These are phyloP conservation scores for Zygaena filipendulae DNA, from an alignment of 2,888 invertebrate genomes.

Conservation along the genomic window DNA sequence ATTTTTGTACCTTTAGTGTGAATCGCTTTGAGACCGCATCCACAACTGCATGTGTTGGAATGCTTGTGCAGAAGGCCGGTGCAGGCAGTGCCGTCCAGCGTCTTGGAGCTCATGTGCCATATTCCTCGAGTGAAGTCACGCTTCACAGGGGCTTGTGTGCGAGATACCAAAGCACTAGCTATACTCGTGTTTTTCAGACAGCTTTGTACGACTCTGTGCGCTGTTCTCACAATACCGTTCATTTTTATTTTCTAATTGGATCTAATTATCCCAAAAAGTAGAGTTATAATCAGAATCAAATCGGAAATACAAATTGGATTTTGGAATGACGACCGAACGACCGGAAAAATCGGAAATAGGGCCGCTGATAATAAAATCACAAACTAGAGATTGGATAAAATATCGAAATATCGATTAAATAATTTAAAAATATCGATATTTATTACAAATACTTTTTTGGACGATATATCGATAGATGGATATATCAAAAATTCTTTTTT, in stretches of 20 bases:
- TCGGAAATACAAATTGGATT: too few species aligned
- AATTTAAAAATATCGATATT: too few species aligned
- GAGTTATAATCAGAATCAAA: too few species aligned
- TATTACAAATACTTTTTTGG: too few species aligned
- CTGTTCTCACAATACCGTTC: slow-evolving; percentile 75
- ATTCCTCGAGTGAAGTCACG: slow-evolving; percentile 76
- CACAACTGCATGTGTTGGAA: slow-evolving; percentile 74
- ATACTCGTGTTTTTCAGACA: slow-evolving; percentile 44
- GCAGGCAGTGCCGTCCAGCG: slow-evolving; percentile 36
- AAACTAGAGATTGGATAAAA: too few species aligned
- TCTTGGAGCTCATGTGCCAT: slow-evolving; percentile 76
- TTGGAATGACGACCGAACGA: slow-evolving; percentile 17
- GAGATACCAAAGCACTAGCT: slow-evolving; percentile 40
- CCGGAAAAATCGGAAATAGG: background rate
- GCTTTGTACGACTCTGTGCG: slow-evolving; percentile 58
- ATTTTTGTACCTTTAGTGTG: slow-evolving; percentile 75
- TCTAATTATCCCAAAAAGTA: slow-evolving; percentile 7
- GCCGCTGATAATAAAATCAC: too few species aligned
- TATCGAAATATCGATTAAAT: too few species aligned
- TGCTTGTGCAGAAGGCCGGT: slow-evolving; percentile 62
- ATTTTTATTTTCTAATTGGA: slow-evolving; percentile 67
- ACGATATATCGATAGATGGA: too few species aligned
- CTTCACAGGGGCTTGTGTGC: slow-evolving; percentile 56
- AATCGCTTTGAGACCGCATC: slow-evolving; percentile 71
- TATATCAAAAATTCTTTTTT: too few species aligned